A percentile compares a stretch with the other conserved stretches of the same genome.
phyloP scores from a whole-genome alignment of 2,113 vertebrate genomes.

The Ceuthmochares aereus region DNA sequence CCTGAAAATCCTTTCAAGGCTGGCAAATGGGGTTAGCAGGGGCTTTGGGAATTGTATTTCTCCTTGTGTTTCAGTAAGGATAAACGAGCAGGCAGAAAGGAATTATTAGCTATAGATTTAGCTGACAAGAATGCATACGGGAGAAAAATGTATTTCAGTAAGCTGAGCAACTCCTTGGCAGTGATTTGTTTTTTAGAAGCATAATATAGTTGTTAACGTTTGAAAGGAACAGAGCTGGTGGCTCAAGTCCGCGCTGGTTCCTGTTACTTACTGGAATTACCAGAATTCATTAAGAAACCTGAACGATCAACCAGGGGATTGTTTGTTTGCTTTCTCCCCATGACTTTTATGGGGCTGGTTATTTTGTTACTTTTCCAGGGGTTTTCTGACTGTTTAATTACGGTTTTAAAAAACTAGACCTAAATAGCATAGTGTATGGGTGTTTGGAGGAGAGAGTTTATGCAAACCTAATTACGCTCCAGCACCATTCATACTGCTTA shows the following conservation, averaged over 20 bases:
- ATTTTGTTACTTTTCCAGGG: constrained; percentile 43
- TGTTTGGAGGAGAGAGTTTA: constrained; percentile 20
- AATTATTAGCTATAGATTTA: constrained; percentile 44
- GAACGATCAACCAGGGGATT: background rate
- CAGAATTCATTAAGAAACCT: constrained; percentile 28
- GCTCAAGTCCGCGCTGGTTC: background rate
- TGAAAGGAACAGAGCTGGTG: background rate
- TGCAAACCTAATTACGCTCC: constrained; percentile 37
- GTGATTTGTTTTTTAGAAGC: background rate
- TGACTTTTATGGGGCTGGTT: constrained; percentile 35
- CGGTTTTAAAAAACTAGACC: constrained; percentile 3
- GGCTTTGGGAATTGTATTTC: background rate
- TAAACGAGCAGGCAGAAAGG: constrained; percentile 5
- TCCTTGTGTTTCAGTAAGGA: background rate
- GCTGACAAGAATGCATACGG: background rate
- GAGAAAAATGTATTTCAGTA: constrained; percentile 6
- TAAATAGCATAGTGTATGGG: constrained; percentile 29
- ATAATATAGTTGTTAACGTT: background rate
- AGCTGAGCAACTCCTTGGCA: background rate
- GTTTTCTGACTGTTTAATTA: constrained; percentile 60
- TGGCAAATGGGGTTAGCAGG: background rate
- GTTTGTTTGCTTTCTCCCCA: constrained; percentile 43
- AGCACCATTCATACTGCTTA: background rate
- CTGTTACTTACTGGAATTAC: background rate
- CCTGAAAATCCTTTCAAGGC: background rate